Evolutionary conservation across 2,113 vertebrate genomes (phyloP).

Genomic region (Lamprologus tigripictilis): DNA sequence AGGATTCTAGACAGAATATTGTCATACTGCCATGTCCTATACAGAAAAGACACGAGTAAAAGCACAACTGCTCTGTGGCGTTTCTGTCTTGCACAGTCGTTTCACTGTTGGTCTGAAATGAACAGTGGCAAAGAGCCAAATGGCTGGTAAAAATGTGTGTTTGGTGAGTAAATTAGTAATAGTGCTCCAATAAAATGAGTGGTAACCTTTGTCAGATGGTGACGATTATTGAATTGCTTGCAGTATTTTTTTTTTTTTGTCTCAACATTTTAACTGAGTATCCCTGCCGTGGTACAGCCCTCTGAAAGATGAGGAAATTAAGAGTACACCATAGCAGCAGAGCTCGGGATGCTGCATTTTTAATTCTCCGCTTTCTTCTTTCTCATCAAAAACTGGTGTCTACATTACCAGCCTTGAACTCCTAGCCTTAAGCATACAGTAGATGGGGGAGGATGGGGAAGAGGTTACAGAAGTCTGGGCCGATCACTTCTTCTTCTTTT

Average conservation of each 20-base stretch:
- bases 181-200: neutral
- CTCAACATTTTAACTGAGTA: neutral
- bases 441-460: neutral
- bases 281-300: neutral
- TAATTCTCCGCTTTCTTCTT: neutral
- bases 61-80: slow-evolving; percentile 41
- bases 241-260: neutral
- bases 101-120: neutral
- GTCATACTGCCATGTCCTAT: slow-evolving; percentile 71
- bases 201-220: neutral
- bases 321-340: neutral
- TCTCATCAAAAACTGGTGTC: neutral
- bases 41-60: slow-evolving; percentile 64
- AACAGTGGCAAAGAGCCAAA: slow-evolving; percentile 4
- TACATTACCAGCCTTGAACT: neutral
- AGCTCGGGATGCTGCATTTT: neutral
- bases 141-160: neutral
- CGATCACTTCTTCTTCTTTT: neutral
- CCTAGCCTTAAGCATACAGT: neutral
- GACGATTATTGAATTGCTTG: neutral
- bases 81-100: slow-evolving; percentile 11
- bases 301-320: neutral
- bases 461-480: neutral
- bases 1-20: slow-evolving; percentile 67
- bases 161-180: neutral